Evolutionary conservation across 2,797 vertebrate genomes (phyloP), one percentile per base, ranked within the genome.

Genomic region (Acanthurus lineatus): DNA sequence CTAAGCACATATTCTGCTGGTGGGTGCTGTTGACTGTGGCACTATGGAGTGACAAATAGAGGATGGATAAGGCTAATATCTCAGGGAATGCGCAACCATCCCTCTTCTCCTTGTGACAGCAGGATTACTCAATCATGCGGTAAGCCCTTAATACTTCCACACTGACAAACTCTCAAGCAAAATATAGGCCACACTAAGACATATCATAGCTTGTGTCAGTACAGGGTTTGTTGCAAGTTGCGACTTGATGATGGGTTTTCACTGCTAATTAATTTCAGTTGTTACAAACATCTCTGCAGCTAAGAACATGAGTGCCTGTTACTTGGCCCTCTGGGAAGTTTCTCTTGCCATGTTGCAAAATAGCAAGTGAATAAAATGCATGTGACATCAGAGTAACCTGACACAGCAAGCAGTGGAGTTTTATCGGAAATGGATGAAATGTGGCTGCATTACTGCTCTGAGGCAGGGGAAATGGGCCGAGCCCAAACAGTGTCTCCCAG

Each of bases 21-120:
- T 71, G 81, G 70, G 40, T 71, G 77, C 69, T 70, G 79, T 72
- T 73, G 79, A 88, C 76, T 84, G 61, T 51, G 61, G 73, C 40
- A 10, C 69, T 77, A 35, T 16, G 54, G 67, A 88, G 61, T 88
- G 83, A 89, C 85, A 78, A 70, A 83, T 5, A 77, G 71, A 83
- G 76, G 84, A 89, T 85, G 84, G 87, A 88, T 92, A 81, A 86
- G 72, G 76, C 79, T 89, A 90, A 91, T 87, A 89, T 84, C 86
- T 83, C 56, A 59, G 83, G 61, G 88, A 92, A 88, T 42, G 87
- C 83, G 77, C 81, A 81, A 22, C 69, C 79, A 86, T 86, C 66
- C 61, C 69, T 90, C 86, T 79, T 82, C 82, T 86, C 65, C 76
- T 57, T 6, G 69, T 90, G 88, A 86, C 89, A 88, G 84, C 73